These are phyloP conservation scores for Macrophya alboannulata DNA, from an alignment of 2,888 invertebrate species.

Conservation along the genomic window DNA sequence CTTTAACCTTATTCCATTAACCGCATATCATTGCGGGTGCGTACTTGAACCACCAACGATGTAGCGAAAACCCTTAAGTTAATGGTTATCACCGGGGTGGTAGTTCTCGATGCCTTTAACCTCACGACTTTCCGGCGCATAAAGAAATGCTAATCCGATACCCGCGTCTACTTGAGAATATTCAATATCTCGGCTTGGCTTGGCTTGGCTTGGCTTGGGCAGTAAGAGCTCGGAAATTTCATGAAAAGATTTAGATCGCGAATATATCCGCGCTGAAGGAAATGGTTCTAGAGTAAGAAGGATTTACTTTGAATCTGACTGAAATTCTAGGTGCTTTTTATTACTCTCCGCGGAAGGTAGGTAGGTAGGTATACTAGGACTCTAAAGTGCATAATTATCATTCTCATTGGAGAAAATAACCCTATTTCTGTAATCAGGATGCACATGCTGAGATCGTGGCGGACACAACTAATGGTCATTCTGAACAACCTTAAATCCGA, in stretches of 20 bases:
- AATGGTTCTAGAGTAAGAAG: constrained; percentile 8
- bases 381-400: not conserved
- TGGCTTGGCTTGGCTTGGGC: not conserved
- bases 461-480: constrained; percentile 83
- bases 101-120: constrained; percentile 31
- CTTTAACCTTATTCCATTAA: constrained; percentile 25
- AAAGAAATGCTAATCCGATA: constrained; percentile 38
- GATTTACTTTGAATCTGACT: constrained; percentile 30
- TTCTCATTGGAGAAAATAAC: not conserved
- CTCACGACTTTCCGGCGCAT: constrained; percentile 17
- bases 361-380: no score
- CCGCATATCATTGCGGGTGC: constrained; percentile 29
- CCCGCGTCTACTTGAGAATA: constrained; percentile 29
- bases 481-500: constrained; percentile 80
- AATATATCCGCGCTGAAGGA: constrained; percentile 5
- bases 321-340: constrained; percentile 19
- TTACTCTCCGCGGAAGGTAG: not conserved
- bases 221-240: constrained; percentile 27
- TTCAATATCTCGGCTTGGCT: constrained; percentile 28
- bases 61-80: constrained; percentile 33
- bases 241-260: constrained; percentile 6
- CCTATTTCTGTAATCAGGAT: constrained; percentile 77
- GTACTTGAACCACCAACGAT: not conserved
- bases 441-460: constrained; percentile 83
- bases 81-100: constrained; percentile 41